These are phyloP conservation scores for Solenopsis fugax DNA, from an alignment of 1,140 invertebrate genomes.

Conservation along the genomic window DNA sequence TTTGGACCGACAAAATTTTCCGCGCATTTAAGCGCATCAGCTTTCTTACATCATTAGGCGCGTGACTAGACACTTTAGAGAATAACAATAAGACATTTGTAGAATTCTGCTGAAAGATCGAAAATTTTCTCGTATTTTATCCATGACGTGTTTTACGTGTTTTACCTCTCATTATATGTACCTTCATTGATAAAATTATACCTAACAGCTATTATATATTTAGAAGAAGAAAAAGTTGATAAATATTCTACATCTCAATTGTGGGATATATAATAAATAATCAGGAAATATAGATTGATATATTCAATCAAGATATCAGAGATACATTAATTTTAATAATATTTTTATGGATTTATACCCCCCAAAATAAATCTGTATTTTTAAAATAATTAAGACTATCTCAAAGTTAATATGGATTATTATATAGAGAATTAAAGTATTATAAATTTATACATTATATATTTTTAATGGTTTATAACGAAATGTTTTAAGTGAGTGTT, in stretches of 20 bases:
- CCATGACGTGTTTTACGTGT: neutral
- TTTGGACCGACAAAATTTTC: slow-evolving; percentile 52
- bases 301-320: neutral
- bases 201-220: neutral
- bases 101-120: no score
- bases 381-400: neutral
- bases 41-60: neutral
- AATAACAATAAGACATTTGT: neutral
- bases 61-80: neutral
- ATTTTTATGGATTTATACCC: neutral
- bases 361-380: neutral
- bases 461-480: neutral
- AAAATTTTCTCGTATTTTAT: neutral
- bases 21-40: slow-evolving; percentile 25
- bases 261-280: neutral
- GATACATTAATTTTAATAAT: neutral
- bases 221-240: neutral
- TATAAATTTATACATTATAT: neutral
- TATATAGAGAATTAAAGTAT: neutral
- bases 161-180: neutral
- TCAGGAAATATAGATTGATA: neutral
- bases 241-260: neutral
- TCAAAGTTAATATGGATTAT: neutral
- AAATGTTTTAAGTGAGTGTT: neutral
- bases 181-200: neutral